Base-by-base conservation (phyloP, 2,888 invertebrate species). In the Drosophila barbarae region DNA sequence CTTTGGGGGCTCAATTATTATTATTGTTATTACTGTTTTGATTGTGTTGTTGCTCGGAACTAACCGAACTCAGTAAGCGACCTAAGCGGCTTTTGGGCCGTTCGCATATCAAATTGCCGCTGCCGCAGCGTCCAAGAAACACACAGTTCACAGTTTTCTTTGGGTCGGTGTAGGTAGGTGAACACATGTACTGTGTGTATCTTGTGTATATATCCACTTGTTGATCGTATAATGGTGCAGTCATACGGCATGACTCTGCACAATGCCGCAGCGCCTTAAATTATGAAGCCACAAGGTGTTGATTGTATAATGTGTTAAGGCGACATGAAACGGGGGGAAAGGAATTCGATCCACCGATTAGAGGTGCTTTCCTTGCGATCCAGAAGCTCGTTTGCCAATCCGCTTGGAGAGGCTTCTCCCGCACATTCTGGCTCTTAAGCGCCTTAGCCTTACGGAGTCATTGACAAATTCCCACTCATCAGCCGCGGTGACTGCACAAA, bases 1-100 rank as follows among this genome's bases (percentile, higher is more conserved):
- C 67, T 69, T 69, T 72, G 36, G 52, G 51, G 57, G 42, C 63
- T 61, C 65, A 72, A 72, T 80, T 68, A 74, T 66, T 68, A 74
- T 65, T 58, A 54, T 64, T 61, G 44, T 60, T 50, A 56, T 65
- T 56, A 32, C 46, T 28, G 35, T 46, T 49, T 55, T 46, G 39
- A 44, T 35, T 58, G 49, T 58, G 49, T 36, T 39, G 18, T 47
- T 56, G 55, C 47, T 47, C 54, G 49, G 38, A 47, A 47, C 46
- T 47, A 47, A 32, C 30, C 50, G 56, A 71, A 35, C 65, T 70
- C 65, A 71, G 71, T 70, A 71, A 71, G 71, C 66, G 39, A 54
- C 26, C 65, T 70, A 70, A 71, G 72, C 66, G 36, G 70, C 70
- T 70, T 70, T 71, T 54, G 53, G 52, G 9, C 42, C 56, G 56